Percentiles rank a stretch among this genome's conserved stretches.
phyloP scores from a whole-genome alignment of 2,113 vertebrate species.

The Periophthalmodon schlosseri region DNA sequence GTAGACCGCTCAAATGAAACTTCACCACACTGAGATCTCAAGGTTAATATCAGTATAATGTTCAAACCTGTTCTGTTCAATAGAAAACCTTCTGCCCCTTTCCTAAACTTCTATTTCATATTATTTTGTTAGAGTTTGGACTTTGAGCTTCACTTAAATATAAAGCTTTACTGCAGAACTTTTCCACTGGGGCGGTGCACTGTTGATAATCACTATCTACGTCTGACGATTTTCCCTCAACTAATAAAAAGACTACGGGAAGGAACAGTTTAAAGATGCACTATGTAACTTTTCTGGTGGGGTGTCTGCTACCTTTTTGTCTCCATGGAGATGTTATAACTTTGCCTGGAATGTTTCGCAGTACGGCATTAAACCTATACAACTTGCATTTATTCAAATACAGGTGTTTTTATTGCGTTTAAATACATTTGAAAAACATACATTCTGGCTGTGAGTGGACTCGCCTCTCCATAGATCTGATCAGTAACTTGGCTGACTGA shows the following conservation, averaged over 20 bases:
- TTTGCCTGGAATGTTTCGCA: too few species aligned
- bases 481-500: too few species aligned
- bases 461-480: too few species aligned
- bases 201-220: not conserved
- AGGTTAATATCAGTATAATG: slow-evolving; percentile 64
- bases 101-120: slow-evolving; percentile 83
- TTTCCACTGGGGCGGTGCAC: slow-evolving; percentile 51
- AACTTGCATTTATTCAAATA: too few species aligned
- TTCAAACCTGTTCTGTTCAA: slow-evolving; percentile 79
- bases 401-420: too few species aligned
- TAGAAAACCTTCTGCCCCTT: slow-evolving; percentile 65
- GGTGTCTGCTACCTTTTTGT: too few species aligned
- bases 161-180: slow-evolving; percentile 73
- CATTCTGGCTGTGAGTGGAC: too few species aligned
- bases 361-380: too few species aligned
- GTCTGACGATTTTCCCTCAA: not conserved
- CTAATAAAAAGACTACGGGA: not conserved
- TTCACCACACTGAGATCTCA: slow-evolving; percentile 56
- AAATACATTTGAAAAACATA: too few species aligned
- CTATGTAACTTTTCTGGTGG: not conserved
- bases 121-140: slow-evolving; percentile 78
- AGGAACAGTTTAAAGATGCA: not conserved
- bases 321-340: too few species aligned
- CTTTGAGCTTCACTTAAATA: slow-evolving; percentile 79
- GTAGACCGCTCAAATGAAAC: slow-evolving; percentile 83